Evolutionary conservation across 2,888 invertebrate species (phyloP), one percentile per base, ranked within the genome.

Genomic region (Anaspis maculata): DNA sequence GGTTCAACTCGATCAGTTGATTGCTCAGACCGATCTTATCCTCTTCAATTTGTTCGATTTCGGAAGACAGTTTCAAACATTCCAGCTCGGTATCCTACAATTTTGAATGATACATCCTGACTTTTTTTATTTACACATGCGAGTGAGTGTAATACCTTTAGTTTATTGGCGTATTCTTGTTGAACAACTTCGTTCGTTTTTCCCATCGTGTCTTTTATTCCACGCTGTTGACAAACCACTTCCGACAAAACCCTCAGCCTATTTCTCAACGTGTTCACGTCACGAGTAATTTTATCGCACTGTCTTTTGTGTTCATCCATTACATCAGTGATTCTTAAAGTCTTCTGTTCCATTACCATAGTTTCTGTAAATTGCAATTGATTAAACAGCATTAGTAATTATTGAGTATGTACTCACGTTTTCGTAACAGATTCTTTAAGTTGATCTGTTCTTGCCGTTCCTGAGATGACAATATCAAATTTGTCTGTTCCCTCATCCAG

Each of bases 401-500:
- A n/a, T n/a, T n/a, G 32, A 14, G 12, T 11, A 10, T 15, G 2
- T 19, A 57, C 69, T 67, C 54, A 81, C 82, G 84, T 66, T 85
- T 86, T 40, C 73, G 73, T 7, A 83, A 67, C 12, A 84, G 68
- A 61, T 79, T 80, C 34, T 83, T 74, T 44, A 83, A 79, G 19
- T 75, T 70, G 6, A 83, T 61, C 55, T 83, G 77, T 40, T 71
- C 67, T 46, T 79, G 78, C 39, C 83, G 71, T 45, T 83, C 79
- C 37, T 79, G 70, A 0, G 82, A 75, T 10, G 87, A 61, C 40
- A 72, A 70, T 2, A 86, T 76, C 34, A 83, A 74, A 54, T 79
- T 77, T 0, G 78, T 77, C 60, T 88, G 85, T 44, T 82, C 73
- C 28, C 83, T 72, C 42, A 88, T 64, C 88, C 88, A 88, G 58